phyloP scores from a whole-genome alignment of 2,888 invertebrate species.

The Phengaris alcon region DNA sequence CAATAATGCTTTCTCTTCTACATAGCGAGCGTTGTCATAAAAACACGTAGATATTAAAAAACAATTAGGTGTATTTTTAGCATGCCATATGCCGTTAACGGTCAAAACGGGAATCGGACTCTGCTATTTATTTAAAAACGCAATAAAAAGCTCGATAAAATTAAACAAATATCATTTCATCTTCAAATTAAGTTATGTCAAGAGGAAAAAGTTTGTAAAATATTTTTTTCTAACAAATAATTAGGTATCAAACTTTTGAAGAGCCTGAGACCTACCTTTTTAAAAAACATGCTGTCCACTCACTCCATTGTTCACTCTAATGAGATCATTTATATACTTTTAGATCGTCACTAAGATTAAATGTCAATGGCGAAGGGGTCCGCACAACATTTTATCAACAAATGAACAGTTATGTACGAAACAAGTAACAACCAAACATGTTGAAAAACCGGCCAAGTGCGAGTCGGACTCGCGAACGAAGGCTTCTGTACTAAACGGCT shows the following conservation, averaged over 20 bases:
- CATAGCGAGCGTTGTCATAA: neutral
- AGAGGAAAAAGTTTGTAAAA: no score
- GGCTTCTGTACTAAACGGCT: neutral
- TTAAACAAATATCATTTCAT: neutral
- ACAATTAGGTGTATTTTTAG: neutral
- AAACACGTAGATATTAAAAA: neutral
- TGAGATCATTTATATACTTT: neutral
- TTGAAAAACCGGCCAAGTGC: no score
- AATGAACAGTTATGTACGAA: neutral
- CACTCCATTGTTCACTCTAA: neutral
- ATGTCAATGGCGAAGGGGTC: neutral
- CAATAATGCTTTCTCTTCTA: neutral
- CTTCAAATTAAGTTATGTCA: no score
- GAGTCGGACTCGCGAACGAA: no score
- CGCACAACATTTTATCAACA: neutral
- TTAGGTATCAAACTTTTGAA: no score
- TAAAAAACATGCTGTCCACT: neutral
- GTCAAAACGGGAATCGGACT: neutral
- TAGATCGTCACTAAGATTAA: slow-evolving; percentile 4
- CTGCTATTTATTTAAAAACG: no score
- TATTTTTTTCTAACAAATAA: no score
- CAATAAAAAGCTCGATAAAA: neutral
- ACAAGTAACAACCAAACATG: no score
- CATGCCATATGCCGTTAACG: slow-evolving; percentile 8
- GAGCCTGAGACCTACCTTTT: neutral